Evolutionary conservation across 2,888 invertebrate genomes (phyloP).

Genomic region (Xanthia togata): DNA sequence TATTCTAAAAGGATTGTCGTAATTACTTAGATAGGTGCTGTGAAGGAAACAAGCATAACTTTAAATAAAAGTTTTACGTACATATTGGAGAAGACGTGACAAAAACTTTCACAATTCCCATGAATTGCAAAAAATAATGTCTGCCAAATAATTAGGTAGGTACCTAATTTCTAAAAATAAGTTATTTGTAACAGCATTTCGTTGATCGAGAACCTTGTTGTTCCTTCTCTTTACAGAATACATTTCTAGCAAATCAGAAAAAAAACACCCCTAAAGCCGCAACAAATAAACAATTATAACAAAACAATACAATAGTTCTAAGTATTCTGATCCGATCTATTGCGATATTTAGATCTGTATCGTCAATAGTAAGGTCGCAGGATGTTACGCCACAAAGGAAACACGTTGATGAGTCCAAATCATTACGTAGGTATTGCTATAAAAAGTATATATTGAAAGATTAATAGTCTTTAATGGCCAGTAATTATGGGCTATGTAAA

Average conservation of each 20-base stretch:
- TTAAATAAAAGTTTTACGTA: not conserved
- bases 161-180: not conserved
- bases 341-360: constrained; percentile 65
- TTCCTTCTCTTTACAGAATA: not conserved
- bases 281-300: constrained; percentile 59
- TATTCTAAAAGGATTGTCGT: constrained; percentile 24
- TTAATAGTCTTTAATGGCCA: constrained; percentile 49
- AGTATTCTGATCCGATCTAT: constrained; percentile 67
- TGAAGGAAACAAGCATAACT: not conserved
- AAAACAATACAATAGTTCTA: constrained; percentile 65
- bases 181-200: not conserved
- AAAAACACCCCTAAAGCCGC: constrained; percentile 21
- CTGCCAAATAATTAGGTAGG: not conserved
- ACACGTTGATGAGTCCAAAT: constrained; percentile 60
- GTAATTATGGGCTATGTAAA: constrained; percentile 40
- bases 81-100: not conserved
- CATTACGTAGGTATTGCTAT: constrained; percentile 49
- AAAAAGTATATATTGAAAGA: constrained; percentile 53
- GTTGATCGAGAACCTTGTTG: not conserved
- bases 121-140: not conserved
- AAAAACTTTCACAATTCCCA: not conserved
- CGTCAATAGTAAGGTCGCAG: constrained; percentile 77
- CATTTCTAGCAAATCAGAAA: not conserved
- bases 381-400: constrained; percentile 74
- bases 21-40: not conserved